Base-by-base conservation (phyloP, 2,797 vertebrate genomes). In the Heteromormyrus szaboi region DNA sequence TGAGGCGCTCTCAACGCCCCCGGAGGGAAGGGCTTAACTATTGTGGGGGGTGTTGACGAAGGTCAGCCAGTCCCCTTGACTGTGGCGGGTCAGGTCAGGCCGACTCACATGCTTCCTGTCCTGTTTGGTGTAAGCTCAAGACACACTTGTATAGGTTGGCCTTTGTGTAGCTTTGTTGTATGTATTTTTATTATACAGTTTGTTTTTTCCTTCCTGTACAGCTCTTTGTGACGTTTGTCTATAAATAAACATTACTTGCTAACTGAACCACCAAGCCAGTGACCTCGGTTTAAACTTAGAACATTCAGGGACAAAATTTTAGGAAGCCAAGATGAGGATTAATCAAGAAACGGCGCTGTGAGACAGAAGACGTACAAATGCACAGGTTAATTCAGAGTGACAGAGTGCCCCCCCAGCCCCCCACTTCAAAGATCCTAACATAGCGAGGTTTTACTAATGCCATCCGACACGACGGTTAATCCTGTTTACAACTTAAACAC, bases 1-100 rank as follows among this genome's bases (percentile, higher is more conserved):
- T 93, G 92, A 93, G 93, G 93, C 93, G 90, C 92, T 93, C 92
- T 87, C 93, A 95, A 92, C 93, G 92, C 94, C 93, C 93, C 92
- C 93, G 90, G 93, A 93, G 95, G 92, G 90, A 93, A 92, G 89
- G 93, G 92, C 92, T 90, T 90, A 88, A 62, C 54, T 62, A 89
- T 89, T 86, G 89, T 93, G 91, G 91, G 93, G 93, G 92, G 65
- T 17, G 19, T 50, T 25, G 4, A 56, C 46, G 29, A n/a, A 53
- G 79, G 41, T 5, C 84, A 37, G 33, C 50, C 3, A 7, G 12
- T 44, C 59, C 62, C 68, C 46, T 76, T 33, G n/a, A 19, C 68
- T 51, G 14, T 9, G 37, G 29, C 50, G 4, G 50, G 19, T 93
- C 93, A 94, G 94, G 91, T 92, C 90, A 90, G 93, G 89, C 90